These are phyloP conservation scores for Cheilosia scutellata DNA, from an alignment of 2,888 invertebrate species.

Conservation along the genomic window DNA sequence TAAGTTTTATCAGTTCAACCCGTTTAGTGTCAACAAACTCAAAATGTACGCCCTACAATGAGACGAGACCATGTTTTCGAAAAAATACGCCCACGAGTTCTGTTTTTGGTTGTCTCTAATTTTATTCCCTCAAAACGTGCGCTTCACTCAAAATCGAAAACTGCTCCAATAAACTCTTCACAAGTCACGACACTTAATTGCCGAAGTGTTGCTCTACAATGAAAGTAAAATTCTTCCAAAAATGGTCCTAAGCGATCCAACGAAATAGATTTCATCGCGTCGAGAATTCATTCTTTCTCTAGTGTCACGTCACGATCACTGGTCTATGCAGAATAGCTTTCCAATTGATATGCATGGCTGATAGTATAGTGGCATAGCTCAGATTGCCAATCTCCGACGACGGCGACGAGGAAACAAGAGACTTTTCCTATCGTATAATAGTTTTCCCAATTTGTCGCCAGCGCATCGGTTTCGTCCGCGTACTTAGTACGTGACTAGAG, in stretches of 20 bases:
- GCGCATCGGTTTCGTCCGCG: conserved; percentile 20
- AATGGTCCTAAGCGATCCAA: conserved; percentile 1
- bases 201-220: conserved; percentile 1
- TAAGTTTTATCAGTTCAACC: conserved; percentile 43
- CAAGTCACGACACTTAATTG: conserved; percentile 43
- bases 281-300: conserved; percentile 24
- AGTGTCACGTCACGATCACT: conserved; percentile 47
- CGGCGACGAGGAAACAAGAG: conserved; percentile 51
- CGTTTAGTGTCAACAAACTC: conserved; percentile 25
- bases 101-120: not conserved
- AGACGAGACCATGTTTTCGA: not conserved
- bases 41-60: conserved; percentile 29
- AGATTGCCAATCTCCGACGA: conserved; percentile 18
- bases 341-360: conserved; percentile 66
- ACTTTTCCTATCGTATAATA: not conserved
- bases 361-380: conserved; percentile 11
- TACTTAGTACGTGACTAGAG: conserved; percentile 54
- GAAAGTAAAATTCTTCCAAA: conserved; percentile 36
- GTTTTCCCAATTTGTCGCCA: conserved; percentile 63
- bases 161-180: conserved; percentile 20
- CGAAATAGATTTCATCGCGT: conserved; percentile 4
- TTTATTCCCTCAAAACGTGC: not conserved
- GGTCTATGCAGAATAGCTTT: conserved; percentile 45
- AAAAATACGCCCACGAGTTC: conserved; percentile 34
- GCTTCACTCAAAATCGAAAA: not conserved